A percentile compares a stretch with the other conserved stretches of the same genome.
Evolutionary conservation across 1,140 invertebrate species (phyloP).

Genomic region (Drosophila tropicalis): DNA sequence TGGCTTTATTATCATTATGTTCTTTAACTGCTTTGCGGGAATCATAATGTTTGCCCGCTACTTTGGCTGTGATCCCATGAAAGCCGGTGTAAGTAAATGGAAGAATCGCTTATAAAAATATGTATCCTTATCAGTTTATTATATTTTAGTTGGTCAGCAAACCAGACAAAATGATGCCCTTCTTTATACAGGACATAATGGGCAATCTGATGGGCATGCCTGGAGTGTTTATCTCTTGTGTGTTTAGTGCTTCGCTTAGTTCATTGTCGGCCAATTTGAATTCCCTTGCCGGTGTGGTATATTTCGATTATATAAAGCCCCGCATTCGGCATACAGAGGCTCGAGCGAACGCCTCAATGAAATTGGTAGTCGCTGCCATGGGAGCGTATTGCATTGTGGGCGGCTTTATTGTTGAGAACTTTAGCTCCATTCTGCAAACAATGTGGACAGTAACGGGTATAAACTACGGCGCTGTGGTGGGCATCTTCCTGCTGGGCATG

Average conservation of each 20-base stretch:
- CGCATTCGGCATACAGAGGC: constrained; percentile 84
- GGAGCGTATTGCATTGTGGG: constrained; percentile 85
- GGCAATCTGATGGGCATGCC: constrained; percentile 85
- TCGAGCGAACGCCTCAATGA: constrained; percentile 87
- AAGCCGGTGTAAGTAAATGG: constrained; percentile 84
- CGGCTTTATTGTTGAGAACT: constrained; percentile 87
- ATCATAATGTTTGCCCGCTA: constrained; percentile 90
- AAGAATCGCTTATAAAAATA: not conserved
- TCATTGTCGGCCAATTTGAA: constrained; percentile 89
- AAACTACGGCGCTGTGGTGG: constrained; percentile 88
- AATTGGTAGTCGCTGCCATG: constrained; percentile 85
- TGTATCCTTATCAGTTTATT: not conserved
- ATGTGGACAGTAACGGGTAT: constrained; percentile 86
- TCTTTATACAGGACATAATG: constrained; percentile 87
- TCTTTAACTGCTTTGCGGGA: constrained; percentile 86
- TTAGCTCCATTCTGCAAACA: constrained; percentile 86
- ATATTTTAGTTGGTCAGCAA: constrained; percentile 75
- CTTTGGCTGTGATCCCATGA: constrained; percentile 89
- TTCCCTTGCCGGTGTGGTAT: constrained; percentile 90
- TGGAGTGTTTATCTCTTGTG: constrained; percentile 88
- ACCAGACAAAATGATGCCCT: constrained; percentile 85
- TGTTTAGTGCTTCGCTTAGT: constrained; percentile 88
- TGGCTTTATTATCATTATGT: constrained; percentile 84
- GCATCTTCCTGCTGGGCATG: constrained; percentile 90
- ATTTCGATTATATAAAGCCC: constrained; percentile 89